Evolutionary conservation across 2,888 invertebrate species (phyloP).

Genomic region (Drosophila seclusa): DNA sequence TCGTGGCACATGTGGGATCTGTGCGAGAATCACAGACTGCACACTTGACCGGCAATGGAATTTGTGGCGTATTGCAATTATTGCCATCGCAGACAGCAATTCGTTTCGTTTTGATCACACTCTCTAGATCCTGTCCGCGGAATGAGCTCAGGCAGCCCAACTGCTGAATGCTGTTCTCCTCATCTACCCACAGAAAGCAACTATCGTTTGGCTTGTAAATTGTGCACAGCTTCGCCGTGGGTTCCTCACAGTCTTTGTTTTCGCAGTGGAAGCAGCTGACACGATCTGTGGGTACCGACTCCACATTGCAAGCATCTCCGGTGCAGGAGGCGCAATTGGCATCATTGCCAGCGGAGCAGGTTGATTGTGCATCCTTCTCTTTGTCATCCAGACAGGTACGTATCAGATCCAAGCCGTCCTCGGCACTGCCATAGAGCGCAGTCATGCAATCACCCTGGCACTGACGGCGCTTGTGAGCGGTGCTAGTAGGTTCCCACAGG

Average conservation of each 20-base stretch:
- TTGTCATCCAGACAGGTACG: conserved; percentile 82
- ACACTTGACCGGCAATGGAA: conserved; percentile 62
- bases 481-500: conserved; percentile 60
- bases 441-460: conserved; percentile 82
- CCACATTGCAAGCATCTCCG: conserved; percentile 66
- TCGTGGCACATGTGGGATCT: conserved; percentile 73
- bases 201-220: conserved; percentile 74
- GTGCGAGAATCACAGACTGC: conserved; percentile 73
- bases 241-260: conserved; percentile 68
- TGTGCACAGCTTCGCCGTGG: conserved; percentile 57
- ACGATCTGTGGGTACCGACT: conserved; percentile 71
- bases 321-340: conserved; percentile 68
- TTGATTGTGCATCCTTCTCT: conserved; percentile 70
- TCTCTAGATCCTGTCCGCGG: conserved; percentile 69
- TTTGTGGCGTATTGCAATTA: conserved; percentile 71
- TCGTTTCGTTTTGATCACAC: conserved; percentile 77
- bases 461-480: conserved; percentile 60
- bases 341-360: conserved; percentile 58
- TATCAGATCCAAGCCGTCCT: conserved; percentile 71
- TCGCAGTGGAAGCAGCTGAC: conserved; percentile 71
- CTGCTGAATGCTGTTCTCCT: conserved; percentile 64
- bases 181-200: conserved; percentile 75
- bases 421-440: conserved; percentile 71
- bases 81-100: conserved; percentile 74
- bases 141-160: conserved; percentile 81